Conservation (phyloP, 2,888 invertebrate genomes). For the Ichneumoninae sp. region DNA sequence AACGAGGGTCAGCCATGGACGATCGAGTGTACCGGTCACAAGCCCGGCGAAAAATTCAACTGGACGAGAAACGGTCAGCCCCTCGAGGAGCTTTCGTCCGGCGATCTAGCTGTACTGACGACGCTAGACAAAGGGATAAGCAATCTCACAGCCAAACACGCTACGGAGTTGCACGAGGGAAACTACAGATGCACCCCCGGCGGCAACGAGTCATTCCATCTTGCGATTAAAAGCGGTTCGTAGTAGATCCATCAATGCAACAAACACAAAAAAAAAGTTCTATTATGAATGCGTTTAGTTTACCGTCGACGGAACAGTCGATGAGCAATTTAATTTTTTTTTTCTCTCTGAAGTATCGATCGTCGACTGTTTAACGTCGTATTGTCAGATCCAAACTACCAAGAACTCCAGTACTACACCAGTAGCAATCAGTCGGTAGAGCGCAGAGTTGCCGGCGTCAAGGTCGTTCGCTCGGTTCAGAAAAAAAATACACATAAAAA, state of each 20-base stretch:
- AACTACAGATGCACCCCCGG: constrained; percentile 79
- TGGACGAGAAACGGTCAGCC: constrained; percentile 81
- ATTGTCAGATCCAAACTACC: background rate
- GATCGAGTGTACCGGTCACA: constrained; percentile 78
- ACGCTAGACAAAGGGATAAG: constrained; percentile 68
- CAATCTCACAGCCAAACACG: constrained; percentile 70
- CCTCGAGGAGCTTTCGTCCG: constrained; percentile 75
- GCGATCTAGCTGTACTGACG: constrained; percentile 72
- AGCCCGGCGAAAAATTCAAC: constrained; percentile 72
- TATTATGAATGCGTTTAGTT: constrained; percentile 12
- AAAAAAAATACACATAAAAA: background rate
- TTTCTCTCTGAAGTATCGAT: background rate
- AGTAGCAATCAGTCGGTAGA: background rate
- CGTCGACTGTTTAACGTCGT: constrained; percentile 9
- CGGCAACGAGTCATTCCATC: constrained; percentile 74
- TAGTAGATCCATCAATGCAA: constrained; percentile 68
- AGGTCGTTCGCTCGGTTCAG: background rate
- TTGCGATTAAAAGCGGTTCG: constrained; percentile 79
- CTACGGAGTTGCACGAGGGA: constrained; percentile 78
- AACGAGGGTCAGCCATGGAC: constrained; percentile 78
- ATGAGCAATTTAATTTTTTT: background rate
- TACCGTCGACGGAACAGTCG: background rate
- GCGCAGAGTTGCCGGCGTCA: constrained; percentile 41
- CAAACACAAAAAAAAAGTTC: background rate
- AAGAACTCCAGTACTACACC: background rate